phyloP scores from a whole-genome alignment of 2,888 invertebrate genomes.

The Pimpla rufipes region DNA sequence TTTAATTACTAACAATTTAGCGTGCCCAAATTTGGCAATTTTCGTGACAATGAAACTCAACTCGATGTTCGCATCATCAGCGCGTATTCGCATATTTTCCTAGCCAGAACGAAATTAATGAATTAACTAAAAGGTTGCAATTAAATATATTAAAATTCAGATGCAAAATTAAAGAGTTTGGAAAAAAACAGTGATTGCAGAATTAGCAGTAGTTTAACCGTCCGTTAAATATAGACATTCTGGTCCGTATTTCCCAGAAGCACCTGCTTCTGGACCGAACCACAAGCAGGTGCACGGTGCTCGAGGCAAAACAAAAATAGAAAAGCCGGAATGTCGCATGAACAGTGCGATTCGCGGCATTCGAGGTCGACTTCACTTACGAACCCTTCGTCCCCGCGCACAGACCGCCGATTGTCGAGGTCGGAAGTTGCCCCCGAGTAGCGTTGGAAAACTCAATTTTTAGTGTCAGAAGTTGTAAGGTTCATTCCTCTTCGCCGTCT shows the following conservation, averaged over 20 bases:
- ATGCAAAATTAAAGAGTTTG: neutral
- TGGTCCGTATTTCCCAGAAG: too few relatives aligned
- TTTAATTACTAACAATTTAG: neutral
- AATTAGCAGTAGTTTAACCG: neutral
- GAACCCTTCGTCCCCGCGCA: neutral
- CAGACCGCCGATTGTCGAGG: neutral
- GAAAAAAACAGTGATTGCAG: neutral
- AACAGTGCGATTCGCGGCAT: neutral
- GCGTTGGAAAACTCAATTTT: slow-evolving; percentile 60
- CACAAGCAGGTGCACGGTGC: neutral
- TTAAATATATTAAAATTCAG: neutral
- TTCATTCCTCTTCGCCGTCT: slow-evolving; percentile 1
- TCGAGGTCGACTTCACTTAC: neutral
- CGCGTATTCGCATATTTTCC: neutral
- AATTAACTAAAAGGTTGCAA: neutral
- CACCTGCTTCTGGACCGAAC: too few relatives aligned
- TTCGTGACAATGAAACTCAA: neutral
- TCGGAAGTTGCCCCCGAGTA: slow-evolving; percentile 37
- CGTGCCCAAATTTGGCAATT: neutral
- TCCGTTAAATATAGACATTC: neutral
- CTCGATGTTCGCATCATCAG: neutral
- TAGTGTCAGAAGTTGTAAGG: slow-evolving; percentile 57
- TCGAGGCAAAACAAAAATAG: neutral
- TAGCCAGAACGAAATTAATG: neutral
- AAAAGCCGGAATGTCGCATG: too few relatives aligned